Base-by-base conservation (phyloP, 2,113 vertebrate species). In the Nerophis lumbriciformis region DNA sequence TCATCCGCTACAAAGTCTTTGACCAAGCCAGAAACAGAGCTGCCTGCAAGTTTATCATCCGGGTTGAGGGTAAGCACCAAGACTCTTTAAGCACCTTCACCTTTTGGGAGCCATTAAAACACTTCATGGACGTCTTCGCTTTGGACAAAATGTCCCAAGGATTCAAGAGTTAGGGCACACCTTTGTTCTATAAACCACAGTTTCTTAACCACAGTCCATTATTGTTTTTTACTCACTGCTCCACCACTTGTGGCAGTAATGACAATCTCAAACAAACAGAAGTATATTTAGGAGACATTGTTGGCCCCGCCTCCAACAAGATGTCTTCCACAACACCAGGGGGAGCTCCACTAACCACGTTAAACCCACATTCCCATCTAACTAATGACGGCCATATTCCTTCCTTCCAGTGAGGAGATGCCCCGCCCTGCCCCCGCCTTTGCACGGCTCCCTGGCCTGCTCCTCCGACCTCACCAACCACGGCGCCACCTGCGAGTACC, bases 11-110 rank as follows among this genome's bases (percentile, higher is more conserved):
- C 77, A 94, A 91, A 1, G 94, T 92, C 44, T 93, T 94, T 0
- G 97, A 99, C 76, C 90, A 89, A 75, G 94, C 95, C 0, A 90
- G 92, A 77, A 99, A 99, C 86, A 87, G 92, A 66, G 96, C 95
- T 1, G 93, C 92, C 82, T 99, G 97, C 93, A 99, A 97, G 83
- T 98, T 99, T 79, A 86, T 90, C 15, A 68, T 99, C 57, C 93
- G 92, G 13, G 88, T 99, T 55, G 93, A 95, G 85, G 97, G 97
- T 97, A 83, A 85, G 79, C 52, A 35, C 21, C 9, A n/a, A 49
- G 16, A 4, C 9, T 6, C 28, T 14, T 28, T 6, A 16, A 37
- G 35, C 5, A 10, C 8, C 11, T 44, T 8, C 13, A 52, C 2
- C 8, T 35, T 10, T 52, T n/a, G 11, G 3, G 39, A 6, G 8